These are phyloP conservation scores for Papilio gigon DNA, from an alignment of 2,888 invertebrate species.

Conservation along the genomic window DNA sequence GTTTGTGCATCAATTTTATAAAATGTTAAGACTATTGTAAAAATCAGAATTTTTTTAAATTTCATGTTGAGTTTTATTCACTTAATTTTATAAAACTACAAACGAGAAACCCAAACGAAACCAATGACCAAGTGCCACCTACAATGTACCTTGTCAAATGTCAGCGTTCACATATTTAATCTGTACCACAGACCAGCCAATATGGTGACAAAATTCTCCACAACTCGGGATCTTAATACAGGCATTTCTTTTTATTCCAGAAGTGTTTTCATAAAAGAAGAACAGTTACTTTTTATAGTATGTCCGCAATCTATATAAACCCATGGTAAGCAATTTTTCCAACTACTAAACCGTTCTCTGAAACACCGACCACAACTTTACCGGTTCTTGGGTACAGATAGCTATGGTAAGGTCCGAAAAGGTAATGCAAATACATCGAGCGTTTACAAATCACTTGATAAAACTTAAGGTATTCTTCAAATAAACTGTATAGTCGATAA, in stretches of 20 bases:
- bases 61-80: conserved; percentile 61
- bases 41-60: conserved; percentile 64
- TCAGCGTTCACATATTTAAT: background rate
- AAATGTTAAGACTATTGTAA: conserved; percentile 67
- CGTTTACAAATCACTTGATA: no score
- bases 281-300: background rate
- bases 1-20: conserved; percentile 72
- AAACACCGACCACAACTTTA: no score
- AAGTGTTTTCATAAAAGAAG: background rate
- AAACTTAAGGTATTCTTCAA: no score
- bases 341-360: no score
- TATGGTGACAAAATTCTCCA: background rate
- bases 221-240: background rate
- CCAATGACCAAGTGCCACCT: conserved; percentile 48
- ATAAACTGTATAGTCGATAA: no score
- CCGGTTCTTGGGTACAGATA: no score
- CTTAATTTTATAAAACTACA: conserved; percentile 40
- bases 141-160: no score
- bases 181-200: background rate
- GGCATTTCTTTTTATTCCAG: background rate
- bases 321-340: no score
- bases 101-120: conserved; percentile 29
- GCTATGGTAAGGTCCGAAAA: no score
- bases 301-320: background rate
- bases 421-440: no score